Conservation (phyloP, 2,113 vertebrate species). For the Phycodurus eques region DNA sequence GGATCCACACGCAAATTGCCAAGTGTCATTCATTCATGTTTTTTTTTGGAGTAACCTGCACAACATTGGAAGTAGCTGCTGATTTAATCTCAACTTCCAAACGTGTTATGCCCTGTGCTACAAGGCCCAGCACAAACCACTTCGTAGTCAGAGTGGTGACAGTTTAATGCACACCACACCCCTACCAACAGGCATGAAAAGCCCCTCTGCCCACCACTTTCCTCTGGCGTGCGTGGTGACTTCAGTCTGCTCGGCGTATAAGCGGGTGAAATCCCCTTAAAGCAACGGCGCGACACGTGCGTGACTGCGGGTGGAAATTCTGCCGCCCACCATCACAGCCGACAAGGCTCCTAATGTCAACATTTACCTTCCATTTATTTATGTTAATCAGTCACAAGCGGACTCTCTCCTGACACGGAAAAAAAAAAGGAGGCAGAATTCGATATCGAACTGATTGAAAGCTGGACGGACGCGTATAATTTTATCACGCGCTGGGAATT, state of each 20-base stretch:
- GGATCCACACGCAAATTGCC: background rate
- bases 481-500: slow-evolving; percentile 45
- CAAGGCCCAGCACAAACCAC: slow-evolving; percentile 34
- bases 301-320: slow-evolving; percentile 56
- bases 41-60: slow-evolving; percentile 1
- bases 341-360: slow-evolving; percentile 38
- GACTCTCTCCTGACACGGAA: background rate
- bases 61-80: slow-evolving; percentile 46
- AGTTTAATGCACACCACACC: slow-evolving; percentile 71
- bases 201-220: slow-evolving; percentile 38
- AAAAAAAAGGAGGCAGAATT: slow-evolving; percentile 26
- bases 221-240: slow-evolving; percentile 43
- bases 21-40: too few relatives aligned
- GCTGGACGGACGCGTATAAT: slow-evolving; percentile 32
- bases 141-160: slow-evolving; percentile 62
- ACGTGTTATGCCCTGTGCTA: slow-evolving; percentile 47
- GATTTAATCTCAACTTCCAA: slow-evolving; percentile 40
- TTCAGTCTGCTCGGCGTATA: slow-evolving; percentile 53
- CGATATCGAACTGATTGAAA: slow-evolving; percentile 49
- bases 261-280: slow-evolving; percentile 37
- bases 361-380: slow-evolving; percentile 66
- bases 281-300: slow-evolving; percentile 52
- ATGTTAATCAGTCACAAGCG: slow-evolving; percentile 65
- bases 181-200: slow-evolving; percentile 59
- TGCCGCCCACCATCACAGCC: slow-evolving; percentile 32